Base-by-base conservation (phyloP, 92 coral and sea anemone genomes). In the Ricordea florida region DNA sequence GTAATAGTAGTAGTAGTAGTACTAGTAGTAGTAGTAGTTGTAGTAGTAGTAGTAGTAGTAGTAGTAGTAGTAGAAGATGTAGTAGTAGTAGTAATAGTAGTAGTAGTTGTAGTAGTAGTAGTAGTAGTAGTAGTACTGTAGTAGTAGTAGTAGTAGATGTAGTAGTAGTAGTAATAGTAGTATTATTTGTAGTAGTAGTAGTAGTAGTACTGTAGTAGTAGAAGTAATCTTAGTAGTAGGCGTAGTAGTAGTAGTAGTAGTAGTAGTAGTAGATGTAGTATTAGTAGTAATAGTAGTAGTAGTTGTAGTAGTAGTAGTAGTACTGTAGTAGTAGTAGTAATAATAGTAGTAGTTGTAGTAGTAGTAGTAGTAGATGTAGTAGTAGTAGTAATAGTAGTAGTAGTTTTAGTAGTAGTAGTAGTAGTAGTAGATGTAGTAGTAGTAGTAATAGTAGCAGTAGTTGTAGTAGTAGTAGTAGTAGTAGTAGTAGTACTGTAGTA, bases 401-500 rank as follows among this genome's bases (percentile, higher is more conserved):
- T 28, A 58, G 66, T 28, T 10, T 11, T 30, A 30, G 16, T 28
- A 30, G 37, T 28, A 58, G 15, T 58, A 30, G 15, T 28, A 58
- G n/a, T 28, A 58, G 36, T 32, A 30, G 36, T 58, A 58, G 37
- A 28, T 28, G 15, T 32, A 30, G 66, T 28, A 58, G 43, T 58
- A 58, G 44, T 25, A n/a, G 66, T 58, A 58, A 43, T 58, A 58
- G 66, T 32, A 30, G 66, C 33, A 58, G 41, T 58, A 28, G 44
- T 25, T 13, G 66, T 58, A 58, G 66, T 58, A 30, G 66, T 10
- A 30, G 66, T 58, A 30, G 66, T 58, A 58, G 10, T 32, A 7
- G 66, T 58, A 58, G 66, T 58, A 30, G 66, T 32, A 30, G 43
- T 58, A n/a, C n/a, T n/a, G n/a, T n/a, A 58, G 43, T 58, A 58